A percentile compares a stretch with the other conserved stretches of the same genome.
These are phyloP conservation scores for Dicerorhinus sumatrensis DNA, from an alignment of 2,113 vertebrate genomes.

Conservation along the genomic window DNA sequence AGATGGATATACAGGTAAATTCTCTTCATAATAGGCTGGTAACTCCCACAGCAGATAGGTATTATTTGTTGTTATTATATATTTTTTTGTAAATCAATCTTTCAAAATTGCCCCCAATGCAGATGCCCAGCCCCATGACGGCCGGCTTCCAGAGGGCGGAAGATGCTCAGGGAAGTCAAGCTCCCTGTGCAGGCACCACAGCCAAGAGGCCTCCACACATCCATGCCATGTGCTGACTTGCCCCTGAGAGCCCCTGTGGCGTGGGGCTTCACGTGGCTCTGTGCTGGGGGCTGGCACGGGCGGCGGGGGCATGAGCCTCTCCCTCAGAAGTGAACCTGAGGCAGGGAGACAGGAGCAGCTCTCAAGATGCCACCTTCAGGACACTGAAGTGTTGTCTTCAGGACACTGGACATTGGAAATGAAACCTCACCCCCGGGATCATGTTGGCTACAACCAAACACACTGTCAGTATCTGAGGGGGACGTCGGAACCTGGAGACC, in stretches of 20 bases:
- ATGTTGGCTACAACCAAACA: not conserved
- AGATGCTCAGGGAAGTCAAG: not conserved
- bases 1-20: not conserved
- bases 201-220: rapidly evolving
- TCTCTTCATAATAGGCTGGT: not conserved
- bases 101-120: not conserved
- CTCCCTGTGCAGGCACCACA: rapidly evolving
- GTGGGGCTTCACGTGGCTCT: not conserved
- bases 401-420: not conserved
- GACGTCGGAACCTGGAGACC: rapidly evolving
- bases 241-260: rapidly evolving
- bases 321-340: not conserved
- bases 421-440: not conserved
- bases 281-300: rapidly evolving
- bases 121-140: rapidly evolving
- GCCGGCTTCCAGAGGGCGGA: not conserved
- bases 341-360: not conserved
- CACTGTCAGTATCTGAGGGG: rapidly evolving
- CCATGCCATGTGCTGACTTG: not conserved
- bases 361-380: not conserved
- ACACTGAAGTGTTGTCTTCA: not conserved
- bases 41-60: not conserved
- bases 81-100: not conserved
- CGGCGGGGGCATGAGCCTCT: rapidly evolving
- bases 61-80: not conserved